Evolutionary conservation across 2,113 vertebrate species (phyloP).

Genomic region (Bothrops jararaca): DNA sequence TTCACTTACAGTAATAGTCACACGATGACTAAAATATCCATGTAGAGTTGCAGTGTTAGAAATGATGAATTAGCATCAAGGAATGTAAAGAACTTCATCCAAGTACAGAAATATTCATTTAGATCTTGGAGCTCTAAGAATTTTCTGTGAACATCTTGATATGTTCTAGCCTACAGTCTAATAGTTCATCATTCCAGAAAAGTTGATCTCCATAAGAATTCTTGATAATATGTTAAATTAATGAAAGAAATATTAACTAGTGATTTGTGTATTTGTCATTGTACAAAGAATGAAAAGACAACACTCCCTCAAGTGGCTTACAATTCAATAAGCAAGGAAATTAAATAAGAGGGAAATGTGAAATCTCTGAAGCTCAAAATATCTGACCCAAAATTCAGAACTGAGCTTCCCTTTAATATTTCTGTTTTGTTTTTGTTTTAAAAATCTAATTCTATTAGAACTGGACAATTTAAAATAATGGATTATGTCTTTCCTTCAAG

Average conservation of each 20-base stretch:
- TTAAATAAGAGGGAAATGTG: neutral
- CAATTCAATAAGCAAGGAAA: neutral
- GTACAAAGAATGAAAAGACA: neutral
- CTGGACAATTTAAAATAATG: neutral
- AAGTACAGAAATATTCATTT: neutral
- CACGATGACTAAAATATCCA: neutral
- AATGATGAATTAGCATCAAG: neutral
- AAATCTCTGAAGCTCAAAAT: neutral
- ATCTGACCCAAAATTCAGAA: neutral
- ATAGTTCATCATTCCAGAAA: neutral
- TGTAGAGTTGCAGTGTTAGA: neutral
- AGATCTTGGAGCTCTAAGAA: neutral
- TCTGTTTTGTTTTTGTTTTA: neutral
- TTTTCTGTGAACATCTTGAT: neutral
- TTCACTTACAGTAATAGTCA: neutral
- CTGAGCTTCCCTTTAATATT: neutral
- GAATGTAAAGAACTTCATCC: neutral
- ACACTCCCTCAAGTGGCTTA: neutral
- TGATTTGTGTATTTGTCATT: neutral
- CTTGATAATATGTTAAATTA: neutral
- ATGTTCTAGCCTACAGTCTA: neutral
- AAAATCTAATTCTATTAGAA: neutral
- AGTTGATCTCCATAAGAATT: neutral
- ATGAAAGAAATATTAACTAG: neutral
- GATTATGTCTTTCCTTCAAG: neutral